phyloP scores from a whole-genome alignment of 1,140 invertebrate genomes.

The Dufourea novaeangliae region DNA sequence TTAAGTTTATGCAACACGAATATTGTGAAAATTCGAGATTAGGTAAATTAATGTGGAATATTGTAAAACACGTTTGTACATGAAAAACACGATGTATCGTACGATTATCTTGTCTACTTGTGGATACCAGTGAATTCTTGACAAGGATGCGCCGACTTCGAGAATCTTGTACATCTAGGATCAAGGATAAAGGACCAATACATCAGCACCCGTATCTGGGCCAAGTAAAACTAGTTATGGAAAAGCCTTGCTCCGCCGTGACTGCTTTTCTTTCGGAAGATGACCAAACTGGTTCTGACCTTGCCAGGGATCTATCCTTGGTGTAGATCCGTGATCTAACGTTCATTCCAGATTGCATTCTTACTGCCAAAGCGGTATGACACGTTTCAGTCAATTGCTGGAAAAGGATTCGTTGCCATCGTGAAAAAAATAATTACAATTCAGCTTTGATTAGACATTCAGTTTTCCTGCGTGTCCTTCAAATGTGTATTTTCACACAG shows the following conservation, averaged over 20 bases:
- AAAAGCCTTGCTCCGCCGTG: conserved; percentile 52
- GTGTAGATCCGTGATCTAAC: conserved; percentile 37
- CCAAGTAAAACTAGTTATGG: conserved; percentile 67
- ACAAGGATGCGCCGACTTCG: conserved; percentile 10
- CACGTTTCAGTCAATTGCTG: not conserved
- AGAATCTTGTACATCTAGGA: conserved; percentile 1
- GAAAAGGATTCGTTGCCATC: not conserved
- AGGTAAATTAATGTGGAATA: no score
- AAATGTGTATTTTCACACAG: no score
- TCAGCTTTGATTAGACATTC: no score
- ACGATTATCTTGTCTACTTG: no score
- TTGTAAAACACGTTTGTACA: no score
- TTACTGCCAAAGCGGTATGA: not conserved
- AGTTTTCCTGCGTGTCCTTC: no score
- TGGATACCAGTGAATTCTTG: not conserved
- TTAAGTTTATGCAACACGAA: no score
- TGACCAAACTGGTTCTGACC: conserved; percentile 63
- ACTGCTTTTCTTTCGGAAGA: conserved; percentile 62
- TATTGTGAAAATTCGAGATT: no score
- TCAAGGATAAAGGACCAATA: conserved; percentile 27
- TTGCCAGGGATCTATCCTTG: conserved; percentile 42
- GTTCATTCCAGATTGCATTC: conserved; percentile 34
- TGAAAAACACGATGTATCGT: no score
- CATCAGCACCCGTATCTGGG: conserved; percentile 57
- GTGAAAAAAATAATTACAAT: not conserved